Evolutionary conservation across 2,113 vertebrate species (phyloP).

Genomic region (Gasterosteus aculeatus): DNA sequence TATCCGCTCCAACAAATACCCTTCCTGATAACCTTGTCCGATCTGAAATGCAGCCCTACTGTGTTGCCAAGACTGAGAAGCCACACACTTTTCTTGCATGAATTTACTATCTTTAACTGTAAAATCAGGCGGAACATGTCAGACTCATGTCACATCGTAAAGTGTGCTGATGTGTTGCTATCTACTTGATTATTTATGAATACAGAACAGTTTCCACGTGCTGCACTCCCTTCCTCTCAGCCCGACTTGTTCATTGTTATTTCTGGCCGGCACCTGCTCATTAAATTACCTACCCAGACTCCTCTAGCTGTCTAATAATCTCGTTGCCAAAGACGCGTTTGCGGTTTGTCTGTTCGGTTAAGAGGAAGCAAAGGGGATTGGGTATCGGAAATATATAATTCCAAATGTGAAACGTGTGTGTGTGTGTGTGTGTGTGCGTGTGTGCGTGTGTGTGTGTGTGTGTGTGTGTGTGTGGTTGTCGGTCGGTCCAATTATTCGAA

Average conservation of each 20-base stretch:
- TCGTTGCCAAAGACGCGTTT: constrained; percentile 19
- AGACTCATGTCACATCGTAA: constrained; percentile 48
- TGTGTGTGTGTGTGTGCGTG: not conserved
- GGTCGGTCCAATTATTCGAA: constrained; percentile 6
- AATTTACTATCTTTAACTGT: constrained; percentile 21
- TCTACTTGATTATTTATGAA: constrained; percentile 53
- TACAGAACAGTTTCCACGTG: constrained; percentile 19
- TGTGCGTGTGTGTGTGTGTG: not conserved
- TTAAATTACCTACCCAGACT: constrained; percentile 40
- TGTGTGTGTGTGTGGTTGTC: not conserved
- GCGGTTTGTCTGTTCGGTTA: constrained; percentile 1
- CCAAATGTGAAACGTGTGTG: constrained; percentile 17
- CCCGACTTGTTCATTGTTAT: constrained; percentile 36
- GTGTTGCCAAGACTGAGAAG: constrained; percentile 28
- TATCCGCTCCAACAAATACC: constrained; percentile 45
- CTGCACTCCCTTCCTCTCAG: constrained; percentile 9
- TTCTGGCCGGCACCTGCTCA: constrained; percentile 30
- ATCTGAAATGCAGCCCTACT: constrained; percentile 23
- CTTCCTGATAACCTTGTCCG: constrained; percentile 60
- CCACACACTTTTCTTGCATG: not conserved
- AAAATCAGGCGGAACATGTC: constrained; percentile 48
- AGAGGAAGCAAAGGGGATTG: constrained; percentile 14
- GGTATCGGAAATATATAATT: constrained; percentile 23
- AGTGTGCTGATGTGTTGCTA: constrained; percentile 55
- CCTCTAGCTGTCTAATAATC: constrained; percentile 39